Percentiles rank a stretch among this genome's conserved stretches.
phyloP scores from a whole-genome alignment of 23 tunicate genomes.

The Styela plicata region DNA sequence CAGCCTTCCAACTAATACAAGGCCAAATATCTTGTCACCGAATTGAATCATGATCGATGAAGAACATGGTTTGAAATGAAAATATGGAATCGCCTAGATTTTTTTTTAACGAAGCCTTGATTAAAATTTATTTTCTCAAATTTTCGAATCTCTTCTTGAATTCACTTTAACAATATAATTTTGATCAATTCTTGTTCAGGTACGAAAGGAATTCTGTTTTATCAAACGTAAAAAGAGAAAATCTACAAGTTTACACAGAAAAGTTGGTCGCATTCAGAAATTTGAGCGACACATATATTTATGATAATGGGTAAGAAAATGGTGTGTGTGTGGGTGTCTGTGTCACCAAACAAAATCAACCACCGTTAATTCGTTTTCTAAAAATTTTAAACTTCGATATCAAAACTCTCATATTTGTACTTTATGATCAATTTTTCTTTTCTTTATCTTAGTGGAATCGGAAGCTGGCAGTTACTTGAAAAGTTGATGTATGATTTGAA shows the following conservation, averaged over 20 bases:
- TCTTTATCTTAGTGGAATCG: not conserved
- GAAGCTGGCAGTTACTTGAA: not conserved
- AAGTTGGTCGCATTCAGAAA: not conserved
- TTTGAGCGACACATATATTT: not conserved
- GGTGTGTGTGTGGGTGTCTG: too few relatives aligned
- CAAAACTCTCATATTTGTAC: accelerated
- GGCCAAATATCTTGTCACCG: too few relatives aligned
- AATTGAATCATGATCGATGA: too few relatives aligned
- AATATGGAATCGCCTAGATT: too few relatives aligned
- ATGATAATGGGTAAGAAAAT: not conserved
- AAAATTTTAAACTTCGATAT: too few relatives aligned
- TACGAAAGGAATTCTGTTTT: slow-evolving; percentile 10
- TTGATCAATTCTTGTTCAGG: not conserved
- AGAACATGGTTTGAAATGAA: too few relatives aligned
- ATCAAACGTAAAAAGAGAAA: not conserved
- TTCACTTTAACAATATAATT: not conserved
- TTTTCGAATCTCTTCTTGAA: not conserved
- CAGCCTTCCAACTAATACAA: too few relatives aligned
- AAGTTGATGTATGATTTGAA: not conserved
- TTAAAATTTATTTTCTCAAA: not conserved
- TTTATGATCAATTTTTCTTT: not conserved
- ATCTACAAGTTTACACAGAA: not conserved
- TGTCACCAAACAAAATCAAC: too few relatives aligned
- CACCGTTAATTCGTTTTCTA: too few relatives aligned
- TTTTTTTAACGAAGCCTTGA: too few relatives aligned